These are phyloP conservation scores for Eugnorisma glareosa DNA, from an alignment of 2,888 invertebrate genomes.

Conservation along the genomic window DNA sequence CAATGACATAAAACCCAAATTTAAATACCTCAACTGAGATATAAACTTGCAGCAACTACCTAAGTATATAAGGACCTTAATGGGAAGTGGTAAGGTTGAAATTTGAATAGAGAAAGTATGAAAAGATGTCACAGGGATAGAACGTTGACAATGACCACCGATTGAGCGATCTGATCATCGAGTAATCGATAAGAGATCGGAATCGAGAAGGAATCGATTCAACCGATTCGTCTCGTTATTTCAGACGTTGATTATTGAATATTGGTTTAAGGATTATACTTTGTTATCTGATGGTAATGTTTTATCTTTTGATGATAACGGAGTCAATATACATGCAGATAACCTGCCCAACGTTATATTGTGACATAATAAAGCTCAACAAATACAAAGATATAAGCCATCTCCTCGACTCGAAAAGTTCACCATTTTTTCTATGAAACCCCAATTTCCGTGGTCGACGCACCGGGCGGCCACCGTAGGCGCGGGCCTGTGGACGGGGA, in stretches of 20 bases:
- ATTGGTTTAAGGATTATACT: slow-evolving; percentile 57
- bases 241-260: slow-evolving; percentile 77
- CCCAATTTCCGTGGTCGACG: too few species aligned
- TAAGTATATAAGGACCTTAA: slow-evolving; percentile 44
- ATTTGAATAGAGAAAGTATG: slow-evolving; percentile 66
- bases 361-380: background rate
- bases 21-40: slow-evolving; percentile 45
- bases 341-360: background rate
- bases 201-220: slow-evolving; percentile 77
- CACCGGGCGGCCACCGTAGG: too few species aligned
- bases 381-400: background rate
- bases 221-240: slow-evolving; percentile 79
- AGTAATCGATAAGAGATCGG: slow-evolving; percentile 79
- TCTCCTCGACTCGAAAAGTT: background rate
- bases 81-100: slow-evolving; percentile 61
- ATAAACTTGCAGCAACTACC: slow-evolving; percentile 34
- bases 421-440: background rate
- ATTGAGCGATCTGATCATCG: slow-evolving; percentile 82
- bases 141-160: slow-evolving; percentile 81
- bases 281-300: slow-evolving; percentile 46
- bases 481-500: too few species aligned
- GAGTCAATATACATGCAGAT: background rate
- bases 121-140: slow-evolving; percentile 76
- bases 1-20: slow-evolving; percentile 58
- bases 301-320: slow-evolving; percentile 48